These are phyloP conservation scores for Petrocephalus zakoni DNA, from an alignment of 2,113 vertebrate species.

Conservation along the genomic window DNA sequence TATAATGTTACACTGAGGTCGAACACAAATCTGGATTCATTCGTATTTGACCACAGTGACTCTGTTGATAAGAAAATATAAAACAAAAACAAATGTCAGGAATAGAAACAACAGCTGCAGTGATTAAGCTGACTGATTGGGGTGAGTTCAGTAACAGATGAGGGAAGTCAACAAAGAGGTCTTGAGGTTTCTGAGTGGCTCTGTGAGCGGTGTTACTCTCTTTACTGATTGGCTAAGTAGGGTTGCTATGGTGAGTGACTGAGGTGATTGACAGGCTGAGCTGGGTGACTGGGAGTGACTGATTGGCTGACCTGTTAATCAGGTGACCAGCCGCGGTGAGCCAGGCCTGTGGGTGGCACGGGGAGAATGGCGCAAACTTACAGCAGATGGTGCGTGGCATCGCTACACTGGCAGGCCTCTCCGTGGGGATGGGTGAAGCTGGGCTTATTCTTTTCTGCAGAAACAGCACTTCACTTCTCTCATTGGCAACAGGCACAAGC, in stretches of 20 bases:
- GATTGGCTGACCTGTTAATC: background rate
- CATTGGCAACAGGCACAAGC: slow-evolving; percentile 27
- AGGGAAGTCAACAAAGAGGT: background rate
- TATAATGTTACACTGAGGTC: slow-evolving; percentile 48
- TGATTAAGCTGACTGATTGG: background rate
- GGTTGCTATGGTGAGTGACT: background rate
- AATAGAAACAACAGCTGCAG: background rate
- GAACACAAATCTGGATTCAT: slow-evolving; percentile 43
- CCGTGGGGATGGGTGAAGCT: background rate
- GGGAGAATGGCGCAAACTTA: background rate
- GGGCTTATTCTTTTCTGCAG: background rate
- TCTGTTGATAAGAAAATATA: background rate
- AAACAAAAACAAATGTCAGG: background rate
- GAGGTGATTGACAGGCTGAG: background rate
- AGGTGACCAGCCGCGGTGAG: background rate
- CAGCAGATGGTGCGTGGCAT: slow-evolving; percentile 21
- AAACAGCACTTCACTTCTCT: background rate
- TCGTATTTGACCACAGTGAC: slow-evolving; percentile 25
- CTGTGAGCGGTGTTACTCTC: background rate
- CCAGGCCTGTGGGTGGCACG: background rate
- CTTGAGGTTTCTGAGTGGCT: background rate
- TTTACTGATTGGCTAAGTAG: background rate
- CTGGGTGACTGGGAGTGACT: background rate
- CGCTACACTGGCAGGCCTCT: background rate
- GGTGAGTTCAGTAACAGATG: background rate